Percentiles rank a stretch among this genome's conserved stretches.
phyloP scores from a whole-genome alignment of 2,113 vertebrate species.

The Bos indicus region DNA sequence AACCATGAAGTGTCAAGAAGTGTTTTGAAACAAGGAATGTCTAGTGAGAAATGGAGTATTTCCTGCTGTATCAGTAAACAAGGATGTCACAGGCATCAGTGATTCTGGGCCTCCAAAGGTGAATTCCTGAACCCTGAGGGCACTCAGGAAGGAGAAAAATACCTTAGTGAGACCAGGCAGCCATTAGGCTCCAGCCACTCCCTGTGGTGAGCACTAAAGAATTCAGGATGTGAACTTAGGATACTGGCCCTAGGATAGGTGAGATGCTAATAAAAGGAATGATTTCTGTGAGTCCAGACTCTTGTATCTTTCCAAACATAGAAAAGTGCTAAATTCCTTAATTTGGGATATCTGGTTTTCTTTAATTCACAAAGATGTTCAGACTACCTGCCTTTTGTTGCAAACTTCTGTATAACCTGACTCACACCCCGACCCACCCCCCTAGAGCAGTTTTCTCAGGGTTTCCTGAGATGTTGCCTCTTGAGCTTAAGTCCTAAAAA shows the following conservation, averaged over 20 bases:
- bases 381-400: neutral
- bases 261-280: neutral
- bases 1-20: neutral
- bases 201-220: neutral
- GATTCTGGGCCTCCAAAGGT: neutral
- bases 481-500: neutral
- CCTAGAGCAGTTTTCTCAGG: neutral
- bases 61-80: neutral
- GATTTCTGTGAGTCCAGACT: neutral
- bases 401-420: neutral
- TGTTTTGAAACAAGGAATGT: neutral
- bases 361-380: neutral
- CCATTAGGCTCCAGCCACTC: neutral
- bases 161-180: neutral
- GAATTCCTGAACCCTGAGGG: neutral
- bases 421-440: accelerated
- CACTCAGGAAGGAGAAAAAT: neutral
- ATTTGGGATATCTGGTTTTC: neutral
- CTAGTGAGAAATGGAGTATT: neutral
- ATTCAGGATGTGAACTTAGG: neutral
- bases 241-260: neutral
- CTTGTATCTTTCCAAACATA: neutral
- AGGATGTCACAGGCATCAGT: neutral
- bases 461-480: neutral
- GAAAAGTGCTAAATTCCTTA: neutral